phyloP scores from a whole-genome alignment of 2,113 vertebrate species.

The Phaethornis superciliosus region DNA sequence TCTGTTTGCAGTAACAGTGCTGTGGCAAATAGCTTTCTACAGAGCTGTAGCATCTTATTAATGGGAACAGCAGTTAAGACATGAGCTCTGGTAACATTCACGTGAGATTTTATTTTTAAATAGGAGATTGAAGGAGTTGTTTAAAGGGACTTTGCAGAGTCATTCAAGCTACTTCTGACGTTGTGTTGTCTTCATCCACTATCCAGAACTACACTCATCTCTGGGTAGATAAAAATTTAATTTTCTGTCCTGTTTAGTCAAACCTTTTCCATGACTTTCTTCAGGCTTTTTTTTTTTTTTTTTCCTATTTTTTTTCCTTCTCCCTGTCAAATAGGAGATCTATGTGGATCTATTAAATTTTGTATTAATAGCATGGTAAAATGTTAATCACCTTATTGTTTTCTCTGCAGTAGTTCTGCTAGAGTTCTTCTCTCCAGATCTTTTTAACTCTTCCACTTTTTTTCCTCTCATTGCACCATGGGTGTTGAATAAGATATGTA shows the following conservation, averaged over 20 bases:
- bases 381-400: neutral
- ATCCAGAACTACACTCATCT: neutral
- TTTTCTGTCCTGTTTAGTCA: neutral
- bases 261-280: neutral
- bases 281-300: accelerated
- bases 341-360: neutral
- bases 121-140: conserved; percentile 18
- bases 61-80: conserved; percentile 48
- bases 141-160: conserved; percentile 1
- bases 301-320: too few species aligned
- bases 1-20: conserved; percentile 79
- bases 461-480: neutral
- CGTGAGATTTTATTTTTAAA: conserved; percentile 56
- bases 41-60: conserved; percentile 50
- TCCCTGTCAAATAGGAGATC: neutral
- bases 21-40: conserved; percentile 51
- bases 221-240: neutral
- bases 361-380: neutral
- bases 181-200: neutral
- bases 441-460: neutral
- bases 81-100: neutral
- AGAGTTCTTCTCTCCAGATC: neutral
- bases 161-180: neutral
- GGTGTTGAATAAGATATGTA: neutral
- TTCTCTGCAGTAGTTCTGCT: neutral